Evolutionary conservation across 2,113 vertebrate species (phyloP).

Genomic region (Camelus dromedarius): DNA sequence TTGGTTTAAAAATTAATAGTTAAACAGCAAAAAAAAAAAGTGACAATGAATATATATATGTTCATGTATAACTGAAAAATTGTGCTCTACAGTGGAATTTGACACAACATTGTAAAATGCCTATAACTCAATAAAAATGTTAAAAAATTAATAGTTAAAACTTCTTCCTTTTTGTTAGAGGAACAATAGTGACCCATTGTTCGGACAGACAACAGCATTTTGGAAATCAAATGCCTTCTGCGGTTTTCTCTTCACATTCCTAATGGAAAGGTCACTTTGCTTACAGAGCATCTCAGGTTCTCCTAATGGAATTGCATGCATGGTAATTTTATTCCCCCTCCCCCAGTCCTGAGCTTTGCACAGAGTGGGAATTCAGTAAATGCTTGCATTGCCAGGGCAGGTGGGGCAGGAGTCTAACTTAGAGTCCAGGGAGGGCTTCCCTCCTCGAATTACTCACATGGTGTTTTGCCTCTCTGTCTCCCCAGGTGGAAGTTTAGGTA

Average conservation of each 20-base stretch:
- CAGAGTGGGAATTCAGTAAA: accelerated
- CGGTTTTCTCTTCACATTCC: neutral
- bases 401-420: neutral
- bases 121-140: too few relatives aligned
- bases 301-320: accelerated
- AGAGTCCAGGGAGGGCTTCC: accelerated
- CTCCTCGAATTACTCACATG: neutral
- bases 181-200: neutral
- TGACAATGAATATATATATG: too few relatives aligned
- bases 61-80: too few relatives aligned
- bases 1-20: neutral
- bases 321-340: neutral
- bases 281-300: neutral
- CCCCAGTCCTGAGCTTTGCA: neutral
- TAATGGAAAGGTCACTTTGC: neutral
- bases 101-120: too few relatives aligned
- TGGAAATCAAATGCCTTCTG: neutral
- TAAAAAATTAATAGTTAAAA: too few relatives aligned
- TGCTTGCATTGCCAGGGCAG: too few relatives aligned
- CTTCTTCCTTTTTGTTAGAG: neutral
- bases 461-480: conserved; percentile 53
- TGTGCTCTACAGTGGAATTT: too few relatives aligned
- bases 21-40: too few relatives aligned
- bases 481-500: conserved; percentile 90
- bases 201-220: neutral